These are phyloP conservation scores for Troilus luridus DNA, from an alignment of 2,888 invertebrate genomes.

Conservation along the genomic window DNA sequence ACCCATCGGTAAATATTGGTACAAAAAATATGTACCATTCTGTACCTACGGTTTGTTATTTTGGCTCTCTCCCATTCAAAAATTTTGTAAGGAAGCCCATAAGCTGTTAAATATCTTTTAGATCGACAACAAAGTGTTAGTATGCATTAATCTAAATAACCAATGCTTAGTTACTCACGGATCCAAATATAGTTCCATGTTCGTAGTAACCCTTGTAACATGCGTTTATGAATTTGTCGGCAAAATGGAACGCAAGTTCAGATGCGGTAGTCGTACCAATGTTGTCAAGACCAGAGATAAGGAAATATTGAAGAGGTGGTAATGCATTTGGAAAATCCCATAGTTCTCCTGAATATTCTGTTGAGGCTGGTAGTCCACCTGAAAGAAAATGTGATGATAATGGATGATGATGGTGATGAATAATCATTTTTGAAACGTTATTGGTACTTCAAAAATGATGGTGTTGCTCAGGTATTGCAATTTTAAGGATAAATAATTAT, in stretches of 20 bases:
- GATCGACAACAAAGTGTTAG: not conserved
- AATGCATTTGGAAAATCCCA: slow-evolving; percentile 90
- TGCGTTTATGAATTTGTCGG: slow-evolving; percentile 77
- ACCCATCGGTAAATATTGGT: no score
- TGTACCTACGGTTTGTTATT: no score
- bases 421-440: not conserved
- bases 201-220: slow-evolving; percentile 75
- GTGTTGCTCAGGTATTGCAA: not conserved
- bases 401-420: not conserved
- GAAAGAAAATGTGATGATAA: slow-evolving; percentile 71
- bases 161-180: slow-evolving; percentile 68
- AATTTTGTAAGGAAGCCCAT: no score
- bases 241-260: slow-evolving; percentile 76
- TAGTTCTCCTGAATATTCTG: slow-evolving; percentile 78
- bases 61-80: no score
- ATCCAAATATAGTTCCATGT: slow-evolving; percentile 79
- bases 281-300: slow-evolving; percentile 78
- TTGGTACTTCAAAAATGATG: not conserved
- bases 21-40: no score
- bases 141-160: not conserved
- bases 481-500: not conserved
- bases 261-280: slow-evolving; percentile 74
- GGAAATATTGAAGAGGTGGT: slow-evolving; percentile 85
- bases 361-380: slow-evolving; percentile 81
- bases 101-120: no score